These are phyloP conservation scores for Acrocyrtus sp. DNA, from an alignment of 2,888 invertebrate genomes.

Conservation along the genomic window DNA sequence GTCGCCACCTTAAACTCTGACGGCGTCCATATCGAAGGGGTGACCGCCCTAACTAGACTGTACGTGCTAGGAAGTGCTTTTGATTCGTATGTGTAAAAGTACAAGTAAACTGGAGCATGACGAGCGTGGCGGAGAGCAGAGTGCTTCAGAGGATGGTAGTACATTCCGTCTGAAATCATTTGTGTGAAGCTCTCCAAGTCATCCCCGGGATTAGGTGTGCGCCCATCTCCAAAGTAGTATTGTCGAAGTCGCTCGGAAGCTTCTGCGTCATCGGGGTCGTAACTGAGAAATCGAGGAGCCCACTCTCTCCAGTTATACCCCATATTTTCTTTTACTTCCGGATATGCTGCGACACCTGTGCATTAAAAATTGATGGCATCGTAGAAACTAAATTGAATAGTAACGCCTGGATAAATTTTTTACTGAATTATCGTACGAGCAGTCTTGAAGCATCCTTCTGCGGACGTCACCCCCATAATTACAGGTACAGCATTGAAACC, in stretches of 20 bases:
- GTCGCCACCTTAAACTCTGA: conserved; percentile 30
- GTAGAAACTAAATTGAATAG: not conserved
- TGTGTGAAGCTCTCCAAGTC: conserved; percentile 50
- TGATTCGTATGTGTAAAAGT: conserved; percentile 44
- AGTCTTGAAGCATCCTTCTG: conserved; percentile 55
- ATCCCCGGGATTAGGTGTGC: conserved; percentile 44
- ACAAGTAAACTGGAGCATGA: conserved; percentile 45
- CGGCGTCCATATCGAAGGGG: conserved; percentile 22
- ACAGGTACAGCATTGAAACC: conserved; percentile 60
- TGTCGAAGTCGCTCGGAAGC: conserved; percentile 46
- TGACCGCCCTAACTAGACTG: conserved; percentile 40
- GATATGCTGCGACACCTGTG: conserved; percentile 37
- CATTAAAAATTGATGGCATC: too few relatives aligned
- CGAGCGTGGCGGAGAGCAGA: conserved; percentile 36
- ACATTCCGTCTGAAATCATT: conserved; percentile 55
- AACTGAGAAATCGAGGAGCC: conserved; percentile 45
- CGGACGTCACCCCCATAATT: conserved; percentile 56
- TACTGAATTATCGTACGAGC: too few relatives aligned
- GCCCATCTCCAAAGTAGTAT: conserved; percentile 51
- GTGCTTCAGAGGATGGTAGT: conserved; percentile 45
- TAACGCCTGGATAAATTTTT: too few relatives aligned
- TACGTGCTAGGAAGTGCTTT: conserved; percentile 44
- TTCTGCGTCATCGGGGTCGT: conserved; percentile 32
- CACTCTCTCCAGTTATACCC: conserved; percentile 48
- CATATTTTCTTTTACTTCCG: conserved; percentile 39